Evolutionary conservation across 2,113 vertebrate species (phyloP), one percentile per base, ranked within the genome.

Genomic region (Lycocorax pyrrhopterus): DNA sequence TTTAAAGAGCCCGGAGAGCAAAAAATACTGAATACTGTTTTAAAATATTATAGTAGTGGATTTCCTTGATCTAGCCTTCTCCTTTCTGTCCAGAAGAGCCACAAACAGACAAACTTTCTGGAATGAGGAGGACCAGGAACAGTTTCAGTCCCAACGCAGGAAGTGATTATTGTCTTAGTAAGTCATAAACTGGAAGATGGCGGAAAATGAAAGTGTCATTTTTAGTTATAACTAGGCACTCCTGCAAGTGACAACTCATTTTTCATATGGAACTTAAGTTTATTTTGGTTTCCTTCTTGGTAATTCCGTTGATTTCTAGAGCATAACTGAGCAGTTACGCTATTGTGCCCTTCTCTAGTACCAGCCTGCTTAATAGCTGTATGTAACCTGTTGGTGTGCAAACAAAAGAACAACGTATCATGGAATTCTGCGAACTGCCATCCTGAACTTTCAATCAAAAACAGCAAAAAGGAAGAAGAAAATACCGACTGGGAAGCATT

Each of bases 281-380:
- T 84, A 43, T 90, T 94, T 91, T 77, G 60, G 90, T 82, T 84
- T 89, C 37, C 60, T 95, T 23, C 37, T 30, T 94, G 58, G 53
- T 92, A 87, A 88, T 92, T 91, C 89, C 71, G 79, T 62, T 96
- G 92, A 73, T 90, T 94, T 91, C 84, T 89, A 49, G 75, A 92
- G 79, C 74, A 73, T 95, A 97, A 95, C 88, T 84, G 87, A 94
- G 92, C 84, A 96, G 92, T 91, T 94, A 82, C 0, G 16, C 80
- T 94, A 43, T 87, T 82, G 94, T 94, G 90, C 55, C 44, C 66
- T 92, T 84, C 74, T 90, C 33, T 91, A 95, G 89, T 89, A 87
- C 89, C 89, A 92, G 52, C 92, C 89, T 92, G 80, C 81, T 92
- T 95, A 87, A 81, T 95, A 82, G 87, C 88, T 97, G 60, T 86